Evolutionary conservation across 2,113 vertebrate genomes (phyloP).

Genomic region (Oriolus oriolus): DNA sequence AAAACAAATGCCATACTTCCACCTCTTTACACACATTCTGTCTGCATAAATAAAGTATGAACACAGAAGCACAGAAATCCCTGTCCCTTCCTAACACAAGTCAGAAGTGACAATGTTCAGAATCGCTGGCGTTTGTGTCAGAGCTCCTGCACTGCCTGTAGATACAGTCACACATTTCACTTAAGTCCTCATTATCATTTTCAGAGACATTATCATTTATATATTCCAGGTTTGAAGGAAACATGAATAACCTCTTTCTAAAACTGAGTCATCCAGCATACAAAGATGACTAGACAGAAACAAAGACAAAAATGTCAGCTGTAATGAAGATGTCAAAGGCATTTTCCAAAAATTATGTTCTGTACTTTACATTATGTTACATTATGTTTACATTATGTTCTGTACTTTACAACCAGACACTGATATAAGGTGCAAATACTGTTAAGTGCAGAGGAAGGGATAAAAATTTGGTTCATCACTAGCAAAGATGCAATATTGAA

Average conservation of each 20-base stretch:
- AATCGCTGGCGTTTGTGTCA: not conserved
- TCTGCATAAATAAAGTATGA: not conserved
- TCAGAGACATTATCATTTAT: not conserved
- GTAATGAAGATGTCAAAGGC: not conserved
- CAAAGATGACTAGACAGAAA: conserved; percentile 6
- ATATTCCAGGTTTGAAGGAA: not conserved
- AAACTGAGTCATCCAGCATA: not conserved
- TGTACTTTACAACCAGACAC: not conserved
- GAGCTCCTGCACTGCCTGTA: not conserved
- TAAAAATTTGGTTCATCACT: not conserved
- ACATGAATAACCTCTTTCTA: not conserved
- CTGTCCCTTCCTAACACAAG: not conserved
- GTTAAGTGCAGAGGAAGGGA: not conserved
- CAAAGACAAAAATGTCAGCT: not conserved
- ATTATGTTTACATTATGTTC: too few species aligned
- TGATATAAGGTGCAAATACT: not conserved
- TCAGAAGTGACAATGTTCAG: not conserved
- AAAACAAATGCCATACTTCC: not conserved
- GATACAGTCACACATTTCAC: not conserved
- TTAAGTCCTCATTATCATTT: not conserved
- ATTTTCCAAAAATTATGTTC: not conserved
- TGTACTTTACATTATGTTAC: not conserved
- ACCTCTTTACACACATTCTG: not conserved
- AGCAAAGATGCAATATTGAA: not conserved
- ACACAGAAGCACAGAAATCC: not conserved